phyloP scores from a whole-genome alignment of 1,140 invertebrate species.

The Drosophila teissieri region DNA sequence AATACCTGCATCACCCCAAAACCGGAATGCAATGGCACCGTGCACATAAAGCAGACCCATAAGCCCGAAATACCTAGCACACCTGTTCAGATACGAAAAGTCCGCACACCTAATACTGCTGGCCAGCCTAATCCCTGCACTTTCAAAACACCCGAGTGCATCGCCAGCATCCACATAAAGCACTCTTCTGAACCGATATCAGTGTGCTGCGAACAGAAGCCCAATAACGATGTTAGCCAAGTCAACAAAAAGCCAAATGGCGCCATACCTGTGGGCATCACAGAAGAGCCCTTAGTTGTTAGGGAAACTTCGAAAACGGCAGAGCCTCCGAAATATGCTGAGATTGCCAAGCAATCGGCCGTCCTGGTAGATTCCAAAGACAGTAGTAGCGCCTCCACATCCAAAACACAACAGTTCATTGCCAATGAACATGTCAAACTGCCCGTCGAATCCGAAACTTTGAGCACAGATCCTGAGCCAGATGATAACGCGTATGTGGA shows the following conservation, averaged over 20 bases:
- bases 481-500: background rate
- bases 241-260: background rate
- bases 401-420: background rate
- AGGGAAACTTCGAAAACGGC: constrained; percentile 2
- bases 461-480: background rate
- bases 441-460: background rate
- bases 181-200: constrained; percentile 1
- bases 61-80: background rate
- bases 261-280: background rate
- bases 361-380: background rate
- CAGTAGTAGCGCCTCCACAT: background rate
- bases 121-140: constrained; percentile 2
- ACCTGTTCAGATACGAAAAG: background rate
- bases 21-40: constrained; percentile 15
- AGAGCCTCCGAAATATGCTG: background rate
- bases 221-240: constrained; percentile 13
- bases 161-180: constrained; percentile 18
- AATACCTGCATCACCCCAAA: constrained; percentile 5
- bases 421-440: background rate
- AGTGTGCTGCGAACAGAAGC: background rate
- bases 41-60: constrained; percentile 16
- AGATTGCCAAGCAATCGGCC: background rate
- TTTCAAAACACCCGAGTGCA: background rate
- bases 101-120: background rate
- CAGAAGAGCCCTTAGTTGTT: constrained; percentile 4